phyloP scores from a whole-genome alignment of 1,140 invertebrate genomes.

The Anastrepha ludens region DNA sequence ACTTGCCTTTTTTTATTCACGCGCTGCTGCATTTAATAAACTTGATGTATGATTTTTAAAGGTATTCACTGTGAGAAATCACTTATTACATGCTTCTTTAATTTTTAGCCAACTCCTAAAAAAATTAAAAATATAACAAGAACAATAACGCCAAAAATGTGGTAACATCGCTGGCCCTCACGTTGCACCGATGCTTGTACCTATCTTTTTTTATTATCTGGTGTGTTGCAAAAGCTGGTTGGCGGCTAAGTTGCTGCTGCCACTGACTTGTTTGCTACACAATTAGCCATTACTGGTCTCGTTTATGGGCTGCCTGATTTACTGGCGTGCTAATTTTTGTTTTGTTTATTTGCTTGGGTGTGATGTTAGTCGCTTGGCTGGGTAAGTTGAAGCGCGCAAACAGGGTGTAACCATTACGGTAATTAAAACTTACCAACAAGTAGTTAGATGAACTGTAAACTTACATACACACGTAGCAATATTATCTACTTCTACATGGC shows the following conservation, averaged over 20 bases:
- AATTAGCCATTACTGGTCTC: neutral
- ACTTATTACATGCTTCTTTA: constrained; percentile 20
- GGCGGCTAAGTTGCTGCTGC: neutral
- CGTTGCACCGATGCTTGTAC: neutral
- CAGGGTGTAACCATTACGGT: constrained; percentile 35
- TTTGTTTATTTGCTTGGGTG: neutral
- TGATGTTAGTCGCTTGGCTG: neutral
- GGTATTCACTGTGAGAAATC: neutral
- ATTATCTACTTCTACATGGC: too few relatives aligned
- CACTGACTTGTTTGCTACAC: neutral
- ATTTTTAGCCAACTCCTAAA: neutral
- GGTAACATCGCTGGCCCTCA: constrained; percentile 16
- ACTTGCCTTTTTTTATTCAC: constrained; percentile 2
- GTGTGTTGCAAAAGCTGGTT: neutral
- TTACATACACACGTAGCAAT: neutral
- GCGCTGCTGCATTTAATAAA: neutral
- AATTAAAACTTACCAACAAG: constrained; percentile 7
- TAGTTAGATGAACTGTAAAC: neutral
- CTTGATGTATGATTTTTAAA: constrained; percentile 18
- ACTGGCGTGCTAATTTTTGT: neutral
- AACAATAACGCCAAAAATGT: neutral
- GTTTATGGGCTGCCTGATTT: neutral
- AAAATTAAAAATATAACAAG: neutral
- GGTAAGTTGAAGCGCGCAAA: constrained; percentile 30
- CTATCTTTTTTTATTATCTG: neutral